A percentile compares a stretch with the other conserved stretches of the same genome.
These are phyloP conservation scores for Aricia artaxerxes DNA, from an alignment of 2,888 invertebrate species.

Conservation along the genomic window DNA sequence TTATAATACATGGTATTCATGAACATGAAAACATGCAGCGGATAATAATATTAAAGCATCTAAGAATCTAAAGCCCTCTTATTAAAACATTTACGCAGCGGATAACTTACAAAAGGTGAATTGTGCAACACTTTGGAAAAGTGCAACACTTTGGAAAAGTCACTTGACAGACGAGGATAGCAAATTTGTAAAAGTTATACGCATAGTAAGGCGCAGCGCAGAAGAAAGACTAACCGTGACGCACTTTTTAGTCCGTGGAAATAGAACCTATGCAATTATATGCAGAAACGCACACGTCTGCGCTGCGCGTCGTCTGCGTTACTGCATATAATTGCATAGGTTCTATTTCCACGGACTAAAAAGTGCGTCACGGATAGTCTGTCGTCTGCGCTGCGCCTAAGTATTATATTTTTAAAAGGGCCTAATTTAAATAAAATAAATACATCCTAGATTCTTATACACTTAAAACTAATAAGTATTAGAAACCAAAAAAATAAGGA, in stretches of 20 bases:
- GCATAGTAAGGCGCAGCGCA: too few species aligned
- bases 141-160: too few species aligned
- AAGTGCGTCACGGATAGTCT: too few species aligned
- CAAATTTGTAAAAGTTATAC: not conserved
- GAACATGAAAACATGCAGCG: slow-evolving; percentile 27
- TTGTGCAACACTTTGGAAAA: too few species aligned
- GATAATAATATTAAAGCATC: slow-evolving; percentile 16
- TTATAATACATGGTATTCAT: not conserved
- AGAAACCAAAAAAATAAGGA: slow-evolving; percentile 32
- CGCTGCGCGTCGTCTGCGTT: too few species aligned
- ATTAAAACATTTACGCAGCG: not conserved
- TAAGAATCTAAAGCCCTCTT: not conserved
- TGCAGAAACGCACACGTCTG: too few species aligned
- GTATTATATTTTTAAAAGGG: not conserved
- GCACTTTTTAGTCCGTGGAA: too few species aligned
- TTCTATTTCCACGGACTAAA: too few species aligned
- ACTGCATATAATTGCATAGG: too few species aligned
- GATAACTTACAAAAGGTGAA: not conserved
- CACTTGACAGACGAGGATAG: not conserved
- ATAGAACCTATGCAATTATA: too few species aligned
- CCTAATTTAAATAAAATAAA: not conserved
- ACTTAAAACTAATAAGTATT: slow-evolving; percentile 36
- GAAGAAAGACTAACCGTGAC: too few species aligned
- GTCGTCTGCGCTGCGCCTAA: too few species aligned
- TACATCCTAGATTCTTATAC: slow-evolving; percentile 1